Evolutionary conservation across 2,113 vertebrate genomes (phyloP), one percentile per base, ranked within the genome.

Genomic region (Amphiprion percula): DNA sequence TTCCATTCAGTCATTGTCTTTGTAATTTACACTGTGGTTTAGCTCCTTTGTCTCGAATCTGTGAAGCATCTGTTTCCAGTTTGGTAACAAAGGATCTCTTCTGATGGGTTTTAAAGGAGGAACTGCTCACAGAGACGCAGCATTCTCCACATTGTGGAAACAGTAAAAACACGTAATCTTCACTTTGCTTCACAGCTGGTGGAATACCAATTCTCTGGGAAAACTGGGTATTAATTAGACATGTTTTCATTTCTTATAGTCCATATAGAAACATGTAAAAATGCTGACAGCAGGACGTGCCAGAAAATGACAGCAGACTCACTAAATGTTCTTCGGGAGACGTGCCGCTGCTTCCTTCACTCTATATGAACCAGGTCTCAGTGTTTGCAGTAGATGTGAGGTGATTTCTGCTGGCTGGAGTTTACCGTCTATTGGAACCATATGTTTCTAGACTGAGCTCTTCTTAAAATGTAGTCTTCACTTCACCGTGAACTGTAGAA

Each of bases 61-160:
- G 60, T 26, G 21, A 72, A 74, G 75, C 90, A 90, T 91, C 86
- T 91, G 86, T 68, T 87, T 84, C 50, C 50, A 84, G 24, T 91
- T 79, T 83, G 53, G 54, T 10, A 71, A 76, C 72, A 82, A 83
- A 87, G 58, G 37, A 28, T 26, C 23, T 46, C 41, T 80, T 83
- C 80, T 77, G 74, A 79, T 74, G 46, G 61, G 21, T 53, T 37
- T 19, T 70, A 58, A 24, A 52, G 33, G 46, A 79, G 65, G 61
- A 72, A 50, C 21, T 59, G 52, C 68, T 73, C 62, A 61, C 74
- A 55, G 37, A 12, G 52, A 63, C 46, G 47, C 60, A 62, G 46
- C 37, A 53, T 61, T 74, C 66, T 49, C 66, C 17, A 56, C 39
- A 44, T 84, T 80, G 59, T 64, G 77, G 67, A 72, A 79, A 74